Evolutionary conservation across 2,797 vertebrate species (phyloP).

Genomic region (Moxostoma hubbsi): DNA sequence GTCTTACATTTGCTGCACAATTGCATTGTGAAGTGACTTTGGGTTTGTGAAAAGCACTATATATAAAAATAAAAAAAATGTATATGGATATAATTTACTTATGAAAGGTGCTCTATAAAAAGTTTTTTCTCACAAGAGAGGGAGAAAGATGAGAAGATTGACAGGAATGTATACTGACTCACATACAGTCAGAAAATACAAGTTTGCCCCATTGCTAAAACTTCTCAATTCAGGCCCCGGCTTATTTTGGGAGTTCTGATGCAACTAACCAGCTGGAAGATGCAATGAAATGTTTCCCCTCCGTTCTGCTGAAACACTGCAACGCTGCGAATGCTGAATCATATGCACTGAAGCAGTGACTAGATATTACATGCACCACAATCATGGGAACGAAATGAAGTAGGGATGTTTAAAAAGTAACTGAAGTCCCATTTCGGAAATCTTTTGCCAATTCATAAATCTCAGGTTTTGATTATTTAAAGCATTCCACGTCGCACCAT

Average conservation of each 20-base stretch:
- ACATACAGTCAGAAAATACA: not conserved
- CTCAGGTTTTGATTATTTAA: constrained; percentile 47
- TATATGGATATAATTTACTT: too few species aligned
- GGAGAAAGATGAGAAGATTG: too few species aligned
- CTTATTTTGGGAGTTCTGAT: constrained; percentile 47
- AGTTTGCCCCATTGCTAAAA: constrained; percentile 13
- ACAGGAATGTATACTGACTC: too few species aligned
- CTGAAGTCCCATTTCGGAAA: constrained; percentile 20
- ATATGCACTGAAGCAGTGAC: not conserved
- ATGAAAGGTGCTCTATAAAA: too few species aligned
- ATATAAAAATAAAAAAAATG: too few species aligned
- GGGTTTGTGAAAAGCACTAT: too few species aligned
- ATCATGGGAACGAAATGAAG: too few species aligned
- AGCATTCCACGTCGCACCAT: constrained; percentile 36
- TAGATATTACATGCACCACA: not conserved
- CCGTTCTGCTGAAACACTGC: not conserved
- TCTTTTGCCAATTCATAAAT: constrained; percentile 43
- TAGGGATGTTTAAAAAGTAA: too few species aligned
- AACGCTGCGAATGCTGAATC: constrained; percentile 1
- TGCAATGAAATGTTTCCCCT: constrained; percentile 23
- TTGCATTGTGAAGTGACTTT: too few species aligned
- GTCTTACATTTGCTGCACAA: too few species aligned
- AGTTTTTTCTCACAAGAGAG: too few species aligned
- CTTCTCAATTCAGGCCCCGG: constrained; percentile 23
- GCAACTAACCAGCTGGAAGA: constrained; percentile 49